phyloP scores from a whole-genome alignment of 2,888 invertebrate species.

The Chrysodeixis includens region DNA sequence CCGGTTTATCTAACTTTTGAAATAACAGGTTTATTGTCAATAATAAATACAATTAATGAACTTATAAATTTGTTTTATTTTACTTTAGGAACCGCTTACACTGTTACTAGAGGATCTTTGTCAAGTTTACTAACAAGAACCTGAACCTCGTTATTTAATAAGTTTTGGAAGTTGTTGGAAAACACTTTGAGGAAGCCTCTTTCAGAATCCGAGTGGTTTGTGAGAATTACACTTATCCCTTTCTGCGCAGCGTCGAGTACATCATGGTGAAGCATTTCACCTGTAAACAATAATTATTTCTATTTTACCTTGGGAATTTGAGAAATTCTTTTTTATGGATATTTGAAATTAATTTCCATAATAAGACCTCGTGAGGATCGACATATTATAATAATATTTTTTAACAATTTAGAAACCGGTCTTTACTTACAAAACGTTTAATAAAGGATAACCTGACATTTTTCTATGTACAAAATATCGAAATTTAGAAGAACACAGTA shows the following conservation, averaged over 20 bases:
- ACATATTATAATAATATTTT: too few species aligned
- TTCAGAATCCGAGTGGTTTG: slow-evolving; percentile 98
- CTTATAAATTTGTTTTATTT: slow-evolving; percentile 43
- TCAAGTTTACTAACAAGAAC: slow-evolving; percentile 93
- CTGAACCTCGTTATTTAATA: slow-evolving; percentile 86
- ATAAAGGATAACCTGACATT: too few species aligned
- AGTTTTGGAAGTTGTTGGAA: slow-evolving; percentile 70
- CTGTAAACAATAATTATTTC: slow-evolving; percentile 63
- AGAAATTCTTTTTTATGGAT: too few species aligned
- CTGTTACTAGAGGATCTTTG: slow-evolving; percentile 93
- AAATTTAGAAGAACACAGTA: too few species aligned
- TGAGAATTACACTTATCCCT: slow-evolving; percentile 94
- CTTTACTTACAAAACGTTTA: too few species aligned
- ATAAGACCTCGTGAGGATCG: too few species aligned
- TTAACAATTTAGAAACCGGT: too few species aligned
- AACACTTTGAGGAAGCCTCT: slow-evolving; percentile 94
- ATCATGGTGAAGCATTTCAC: slow-evolving; percentile 98
- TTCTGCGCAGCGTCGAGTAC: slow-evolving; percentile 95
- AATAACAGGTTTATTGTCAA: slow-evolving; percentile 45
- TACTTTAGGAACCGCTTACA: slow-evolving; percentile 77
- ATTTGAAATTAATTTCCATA: too few species aligned
- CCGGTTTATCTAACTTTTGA: slow-evolving; percentile 41
- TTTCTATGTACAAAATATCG: too few species aligned
- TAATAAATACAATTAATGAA: slow-evolving; percentile 52
- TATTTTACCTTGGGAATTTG: too few species aligned